phyloP scores from a whole-genome alignment of 2,888 invertebrate species.

The Zonitis immaculata region DNA sequence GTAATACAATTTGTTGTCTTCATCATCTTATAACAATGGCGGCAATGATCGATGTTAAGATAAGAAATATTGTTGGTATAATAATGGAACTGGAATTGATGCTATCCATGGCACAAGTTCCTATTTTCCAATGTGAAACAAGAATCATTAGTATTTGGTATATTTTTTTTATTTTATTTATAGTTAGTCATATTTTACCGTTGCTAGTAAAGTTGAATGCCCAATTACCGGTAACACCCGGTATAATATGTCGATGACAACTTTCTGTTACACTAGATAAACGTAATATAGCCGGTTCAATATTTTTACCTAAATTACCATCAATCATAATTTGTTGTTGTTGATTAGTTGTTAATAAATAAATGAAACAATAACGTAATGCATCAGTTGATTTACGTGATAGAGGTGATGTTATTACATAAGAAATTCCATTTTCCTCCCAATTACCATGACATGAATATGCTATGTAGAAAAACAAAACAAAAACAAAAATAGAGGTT shows the following conservation, averaged over 20 bases:
- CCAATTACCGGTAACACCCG: constrained; percentile 55
- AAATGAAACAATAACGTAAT: constrained; percentile 60
- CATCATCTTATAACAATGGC: constrained; percentile 40
- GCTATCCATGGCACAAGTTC: constrained; percentile 36
- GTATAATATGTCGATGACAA: constrained; percentile 55
- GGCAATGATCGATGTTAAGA: constrained; percentile 28
- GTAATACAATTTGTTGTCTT: constrained; percentile 31
- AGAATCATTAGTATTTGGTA: no score
- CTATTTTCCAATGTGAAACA: constrained; percentile 22
- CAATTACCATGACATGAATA: constrained; percentile 73
- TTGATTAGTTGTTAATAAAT: constrained; percentile 46
- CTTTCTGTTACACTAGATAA: constrained; percentile 55
- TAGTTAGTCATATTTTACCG: constrained; percentile 49
- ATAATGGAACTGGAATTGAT: constrained; percentile 29
- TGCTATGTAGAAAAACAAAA: constrained; percentile 49
- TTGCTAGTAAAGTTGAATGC: constrained; percentile 66
- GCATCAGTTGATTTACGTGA: constrained; percentile 52
- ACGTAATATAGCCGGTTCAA: constrained; percentile 42
- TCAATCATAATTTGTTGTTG: constrained; percentile 31
- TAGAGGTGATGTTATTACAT: constrained; percentile 63
- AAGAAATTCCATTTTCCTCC: constrained; percentile 60
- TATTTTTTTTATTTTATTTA: no score
- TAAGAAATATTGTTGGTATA: constrained; percentile 31
- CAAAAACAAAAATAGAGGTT: neutral
- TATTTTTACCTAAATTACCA: constrained; percentile 31